Evolutionary conservation across 2,797 vertebrate genomes (phyloP), one percentile per base, ranked within the genome.

Genomic region (Anas acuta): DNA sequence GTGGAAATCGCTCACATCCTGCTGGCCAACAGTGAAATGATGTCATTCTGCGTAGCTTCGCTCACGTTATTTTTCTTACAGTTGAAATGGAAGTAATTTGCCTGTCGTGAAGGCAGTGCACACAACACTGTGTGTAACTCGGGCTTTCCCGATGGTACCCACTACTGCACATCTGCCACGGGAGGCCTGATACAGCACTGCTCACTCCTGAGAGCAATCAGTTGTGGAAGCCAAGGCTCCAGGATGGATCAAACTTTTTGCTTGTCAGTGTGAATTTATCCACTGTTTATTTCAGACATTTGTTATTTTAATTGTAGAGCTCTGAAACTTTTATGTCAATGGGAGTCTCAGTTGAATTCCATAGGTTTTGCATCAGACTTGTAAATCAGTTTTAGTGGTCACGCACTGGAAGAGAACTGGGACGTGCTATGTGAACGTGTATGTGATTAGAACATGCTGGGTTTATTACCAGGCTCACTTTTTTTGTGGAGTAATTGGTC

Each of bases 401-500:
- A 3, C 17, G 72, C 9, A 1, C 22, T 54, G 49, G 45, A 69
- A 45, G 73, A 80, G 49, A 92, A 57, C 33, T 39, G 51, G 47
- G 41, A 21, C 57, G 11, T 8, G 30, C 25, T 32, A 14, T 26
- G n/a, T 84, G 78, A 80, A 23, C 78, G 26, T 58, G 35, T 28
- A 28, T 64, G 75, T 77, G 61, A 26, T 11, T 56, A 30, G 54
- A 82, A 26, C n/a, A 16, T 1, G 4, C 45, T 91, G 65, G 11
- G 30, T 91, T 92, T 66, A 54, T 91, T 74, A 57, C 41, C 43
- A 90, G 69, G 16, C 28, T 80, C 0, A 0, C 3, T 83, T 86
- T 83, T 83, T 88, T 71, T n/a, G 51, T 53, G 76, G 39, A 81
- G 56, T 84, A 54, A 45, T 80, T 54, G 51, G n/a, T 43, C 79